Base-by-base conservation (phyloP, 2,888 invertebrate species). In the Scrobipalpa costella region DNA sequence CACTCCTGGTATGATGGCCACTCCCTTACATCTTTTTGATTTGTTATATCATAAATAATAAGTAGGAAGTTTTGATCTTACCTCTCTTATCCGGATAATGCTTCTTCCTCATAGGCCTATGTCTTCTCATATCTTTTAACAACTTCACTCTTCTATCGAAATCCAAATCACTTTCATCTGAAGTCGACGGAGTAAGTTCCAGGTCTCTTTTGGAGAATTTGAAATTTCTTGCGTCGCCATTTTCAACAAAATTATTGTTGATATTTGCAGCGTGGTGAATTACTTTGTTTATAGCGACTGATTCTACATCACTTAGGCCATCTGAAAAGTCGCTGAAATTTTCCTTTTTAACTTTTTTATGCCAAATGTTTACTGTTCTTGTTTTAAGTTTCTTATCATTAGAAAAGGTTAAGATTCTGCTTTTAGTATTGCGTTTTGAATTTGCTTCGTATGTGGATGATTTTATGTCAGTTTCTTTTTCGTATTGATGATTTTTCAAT, bases 151-250 rank as follows among this genome's bases (percentile, higher is more conserved):
- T 73, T 11, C 17, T 50, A 3, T 50, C 50, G 19, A 6, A 9
- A 50, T 86, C 88, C 1, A 77, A 79, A 65, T 91, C 90, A 47
- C 83, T 86, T 7, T 88, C 90, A 0, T 87, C 89, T 0, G 88
- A 86, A 0, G 88, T 81, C 0, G 87, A 83, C 0, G 78, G 73
- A 0, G 84, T 73, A 9, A 88, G 44, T 72, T 88, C 86, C 1
- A 90, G 64, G 36, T 90, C 89, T 67, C 78, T 80, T 73, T 84
- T 89, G 0, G 83, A 71, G 79, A 78, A 61, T 67, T 67, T 34
- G 73, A 7, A 67, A 66, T 73, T 70, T 36, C 63, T 68, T 0
- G 69, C 65, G 19, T 70, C 68, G 13, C 40, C 60, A 27, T 63
- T 62, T 36, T 34, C 13, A n/a, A n/a, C 19, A 7, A 8, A 9